Percentiles rank a stretch among this genome's conserved stretches.
Evolutionary conservation across 2,797 vertebrate species (phyloP).

Genomic region (Eidolon dupreanum): DNA sequence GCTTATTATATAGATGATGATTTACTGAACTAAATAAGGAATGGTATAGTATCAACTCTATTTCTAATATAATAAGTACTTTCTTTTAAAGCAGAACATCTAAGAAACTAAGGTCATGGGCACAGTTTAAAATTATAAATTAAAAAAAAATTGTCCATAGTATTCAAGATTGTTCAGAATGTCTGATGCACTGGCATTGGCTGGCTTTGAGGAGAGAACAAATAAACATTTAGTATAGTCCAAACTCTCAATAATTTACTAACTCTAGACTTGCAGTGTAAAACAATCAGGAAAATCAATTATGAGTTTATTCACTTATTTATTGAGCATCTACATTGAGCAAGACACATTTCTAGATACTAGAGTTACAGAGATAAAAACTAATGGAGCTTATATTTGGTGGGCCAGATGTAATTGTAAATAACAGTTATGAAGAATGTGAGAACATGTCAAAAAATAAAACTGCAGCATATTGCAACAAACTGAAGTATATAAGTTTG

Average conservation of each 20-base stretch:
- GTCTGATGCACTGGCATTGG: neutral
- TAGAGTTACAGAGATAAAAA: neutral
- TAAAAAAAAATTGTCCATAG: neutral
- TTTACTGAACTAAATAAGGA: conserved; percentile 11
- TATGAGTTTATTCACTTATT: neutral
- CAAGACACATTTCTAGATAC: conserved; percentile 12
- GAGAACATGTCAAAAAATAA: conserved; percentile 56
- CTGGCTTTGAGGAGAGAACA: neutral
- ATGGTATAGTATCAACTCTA: neutral
- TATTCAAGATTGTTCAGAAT: conserved; percentile 39
- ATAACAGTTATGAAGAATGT: neutral
- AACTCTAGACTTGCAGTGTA: neutral
- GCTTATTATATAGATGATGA: neutral
- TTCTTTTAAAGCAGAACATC: conserved; percentile 25
- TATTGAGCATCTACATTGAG: neutral
- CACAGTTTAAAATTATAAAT: neutral
- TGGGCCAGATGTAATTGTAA: conserved; percentile 30
- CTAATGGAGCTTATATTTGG: neutral
- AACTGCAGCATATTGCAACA: neutral
- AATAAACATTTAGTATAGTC: neutral
- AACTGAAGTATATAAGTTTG: conserved; percentile 18
- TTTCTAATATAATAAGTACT: neutral
- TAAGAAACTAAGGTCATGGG: neutral
- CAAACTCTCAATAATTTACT: neutral
- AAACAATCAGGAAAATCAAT: conserved; percentile 44